phyloP scores from a whole-genome alignment of 2,113 vertebrate species.

The Chlamydotis undulata region DNA sequence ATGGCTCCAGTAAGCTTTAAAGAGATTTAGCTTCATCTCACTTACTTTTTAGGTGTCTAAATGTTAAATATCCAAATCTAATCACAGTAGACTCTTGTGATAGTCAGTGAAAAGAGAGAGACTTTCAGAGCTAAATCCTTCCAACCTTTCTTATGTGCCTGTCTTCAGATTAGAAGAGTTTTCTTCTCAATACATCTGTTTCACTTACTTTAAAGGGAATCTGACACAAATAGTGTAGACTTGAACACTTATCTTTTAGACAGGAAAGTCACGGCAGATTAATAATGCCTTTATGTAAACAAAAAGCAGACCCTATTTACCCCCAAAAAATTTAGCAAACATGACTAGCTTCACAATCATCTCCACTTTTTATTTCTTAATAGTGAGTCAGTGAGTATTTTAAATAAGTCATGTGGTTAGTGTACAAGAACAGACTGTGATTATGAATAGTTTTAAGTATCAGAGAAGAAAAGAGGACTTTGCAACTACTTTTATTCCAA shows the following conservation, averaged over 20 bases:
- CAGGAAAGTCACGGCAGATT: not conserved
- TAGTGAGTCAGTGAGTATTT: not conserved
- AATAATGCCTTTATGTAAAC: not conserved
- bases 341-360: conserved; percentile 11
- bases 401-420: not conserved
- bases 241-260: not conserved
- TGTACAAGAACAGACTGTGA: not conserved
- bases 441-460: not conserved
- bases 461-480: not conserved
- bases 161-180: not conserved
- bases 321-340: conserved; percentile 9
- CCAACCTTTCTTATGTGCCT: not conserved
- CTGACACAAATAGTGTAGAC: not conserved
- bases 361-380: conserved; percentile 10
- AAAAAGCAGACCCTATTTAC: conserved; percentile 28
- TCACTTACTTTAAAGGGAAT: not conserved
- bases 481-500: not conserved
- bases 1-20: not conserved
- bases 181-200: not conserved
- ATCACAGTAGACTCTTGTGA: not conserved
- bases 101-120: not conserved
- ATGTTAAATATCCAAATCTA: not conserved
- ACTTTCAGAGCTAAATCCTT: not conserved
- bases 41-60: not conserved
- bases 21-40: not conserved